Percentiles rank a stretch among this genome's conserved stretches.
phyloP scores from a whole-genome alignment of 1,140 invertebrate species.

The Lineus longissimus region DNA sequence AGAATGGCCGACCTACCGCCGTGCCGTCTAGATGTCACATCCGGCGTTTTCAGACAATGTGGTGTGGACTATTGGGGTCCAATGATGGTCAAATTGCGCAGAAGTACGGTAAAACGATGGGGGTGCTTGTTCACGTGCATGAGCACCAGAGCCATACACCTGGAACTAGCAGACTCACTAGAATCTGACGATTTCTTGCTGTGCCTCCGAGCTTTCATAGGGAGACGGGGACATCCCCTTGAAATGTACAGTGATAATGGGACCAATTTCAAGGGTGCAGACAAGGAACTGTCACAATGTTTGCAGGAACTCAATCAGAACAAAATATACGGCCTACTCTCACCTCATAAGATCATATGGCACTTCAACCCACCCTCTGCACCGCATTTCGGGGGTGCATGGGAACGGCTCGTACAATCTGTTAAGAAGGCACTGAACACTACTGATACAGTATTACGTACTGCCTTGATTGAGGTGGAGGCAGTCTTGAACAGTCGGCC shows the following conservation, averaged over 20 bases:
- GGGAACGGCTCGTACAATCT: slow-evolving; percentile 9
- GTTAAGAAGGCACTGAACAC: slow-evolving; percentile 4
- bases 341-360: not conserved
- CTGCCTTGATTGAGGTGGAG: slow-evolving; percentile 25
- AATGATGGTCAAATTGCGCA: too few relatives aligned
- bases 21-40: not conserved
- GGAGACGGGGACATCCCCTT: slow-evolving; percentile 10
- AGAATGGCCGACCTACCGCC: not conserved
- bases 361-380: slow-evolving; percentile 11
- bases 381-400: not conserved
- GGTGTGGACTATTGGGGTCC: not conserved
- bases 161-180: too few relatives aligned
- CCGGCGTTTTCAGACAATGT: slow-evolving; percentile 9
- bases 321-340: too few relatives aligned
- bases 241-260: slow-evolving; percentile 16
- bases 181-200: too few relatives aligned
- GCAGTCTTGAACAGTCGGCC: too few relatives aligned
- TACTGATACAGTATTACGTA: slow-evolving; percentile 9
- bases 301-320: not conserved
- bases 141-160: too few relatives aligned
- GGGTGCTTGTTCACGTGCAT: too few relatives aligned
- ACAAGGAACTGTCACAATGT: not conserved
- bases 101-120: too few relatives aligned
- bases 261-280: slow-evolving; percentile 17
- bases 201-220: not conserved